These are phyloP conservation scores for Tiliqua scincoides DNA, from an alignment of 2,113 vertebrate genomes.

Conservation along the genomic window DNA sequence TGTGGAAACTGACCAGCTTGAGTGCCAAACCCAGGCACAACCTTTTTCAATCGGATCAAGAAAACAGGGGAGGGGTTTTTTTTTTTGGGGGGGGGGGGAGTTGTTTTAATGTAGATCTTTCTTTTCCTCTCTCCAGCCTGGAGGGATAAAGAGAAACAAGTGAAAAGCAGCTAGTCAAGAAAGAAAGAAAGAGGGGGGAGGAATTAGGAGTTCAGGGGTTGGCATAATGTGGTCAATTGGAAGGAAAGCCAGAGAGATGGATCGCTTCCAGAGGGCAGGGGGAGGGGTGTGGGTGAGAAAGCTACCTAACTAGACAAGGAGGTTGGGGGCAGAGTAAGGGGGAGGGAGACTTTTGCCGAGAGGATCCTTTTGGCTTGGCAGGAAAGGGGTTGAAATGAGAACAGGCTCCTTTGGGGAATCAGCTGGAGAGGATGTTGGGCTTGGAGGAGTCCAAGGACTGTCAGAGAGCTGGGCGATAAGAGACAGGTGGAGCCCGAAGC, in stretches of 20 bases:
- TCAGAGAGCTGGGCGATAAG: too few species aligned
- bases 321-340: background rate
- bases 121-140: background rate
- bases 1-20: too few species aligned
- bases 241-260: background rate
- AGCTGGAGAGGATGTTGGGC: background rate
- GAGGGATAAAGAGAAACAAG: background rate
- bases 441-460: constrained; percentile 33
- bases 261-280: background rate
- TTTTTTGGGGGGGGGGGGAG: background rate
- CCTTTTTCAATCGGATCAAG: too few species aligned
- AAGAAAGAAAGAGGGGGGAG: too few species aligned
- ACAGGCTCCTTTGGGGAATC: background rate
- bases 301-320: background rate
- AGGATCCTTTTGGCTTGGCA: background rate
- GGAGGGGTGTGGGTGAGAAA: background rate
- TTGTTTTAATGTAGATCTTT: too few species aligned
- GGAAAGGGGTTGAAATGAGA: background rate
- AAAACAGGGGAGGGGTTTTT: too few species aligned
- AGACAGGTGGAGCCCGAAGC: background rate
- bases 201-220: background rate
- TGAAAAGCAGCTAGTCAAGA: background rate
- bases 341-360: background rate
- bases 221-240: background rate
- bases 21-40: too few species aligned